Evolutionary conservation across 2,113 vertebrate genomes (phyloP).

Genomic region (Trematocara variabile): DNA sequence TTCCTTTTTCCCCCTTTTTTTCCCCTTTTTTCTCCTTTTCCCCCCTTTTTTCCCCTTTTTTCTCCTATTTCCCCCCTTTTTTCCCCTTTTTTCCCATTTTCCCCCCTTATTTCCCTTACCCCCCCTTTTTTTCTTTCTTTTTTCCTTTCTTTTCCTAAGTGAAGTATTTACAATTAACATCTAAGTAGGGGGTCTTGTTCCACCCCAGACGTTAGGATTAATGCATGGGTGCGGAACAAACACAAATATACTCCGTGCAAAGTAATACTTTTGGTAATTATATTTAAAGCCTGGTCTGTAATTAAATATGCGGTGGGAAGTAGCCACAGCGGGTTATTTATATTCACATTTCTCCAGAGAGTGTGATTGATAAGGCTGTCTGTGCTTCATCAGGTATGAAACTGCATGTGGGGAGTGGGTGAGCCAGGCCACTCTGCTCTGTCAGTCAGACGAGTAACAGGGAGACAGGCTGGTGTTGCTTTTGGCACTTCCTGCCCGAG

Average conservation of each 20-base stretch:
- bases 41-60: too few species aligned
- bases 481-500: not conserved
- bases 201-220: not conserved
- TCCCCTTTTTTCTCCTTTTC: too few species aligned
- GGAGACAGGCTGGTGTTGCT: not conserved
- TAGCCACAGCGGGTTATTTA: not conserved
- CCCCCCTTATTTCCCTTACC: accelerated
- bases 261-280: not conserved
- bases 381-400: slow-evolving; percentile 14
- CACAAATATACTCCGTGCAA: not conserved
- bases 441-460: not conserved
- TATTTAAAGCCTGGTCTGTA: not conserved
- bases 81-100: accelerated
- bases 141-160: too few species aligned
- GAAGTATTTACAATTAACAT: too few species aligned
- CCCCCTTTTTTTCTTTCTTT: accelerated
- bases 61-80: accelerated
- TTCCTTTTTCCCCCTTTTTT: too few species aligned
- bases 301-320: not conserved
- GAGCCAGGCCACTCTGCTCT: not conserved
- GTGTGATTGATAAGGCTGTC: slow-evolving; percentile 14
- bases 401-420: not conserved
- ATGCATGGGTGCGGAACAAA: not conserved
- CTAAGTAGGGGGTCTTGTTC: not conserved
- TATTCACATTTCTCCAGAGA: not conserved